Base-by-base conservation (phyloP, 2,797 vertebrate species). In the Momotus momota region DNA sequence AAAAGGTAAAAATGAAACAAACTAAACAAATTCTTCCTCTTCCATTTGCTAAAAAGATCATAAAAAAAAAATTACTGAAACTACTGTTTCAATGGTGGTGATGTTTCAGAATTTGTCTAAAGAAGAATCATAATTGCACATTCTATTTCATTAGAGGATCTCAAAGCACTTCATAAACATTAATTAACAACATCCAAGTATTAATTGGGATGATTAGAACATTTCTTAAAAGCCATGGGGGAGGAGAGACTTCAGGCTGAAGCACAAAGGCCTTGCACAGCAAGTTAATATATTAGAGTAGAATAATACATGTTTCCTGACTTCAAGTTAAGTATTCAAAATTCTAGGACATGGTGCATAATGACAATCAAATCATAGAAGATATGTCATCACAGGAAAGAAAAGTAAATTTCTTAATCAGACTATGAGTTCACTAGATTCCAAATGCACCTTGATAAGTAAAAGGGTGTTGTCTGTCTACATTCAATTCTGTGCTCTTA, bases 361-460 rank as follows among this genome's bases (percentile, higher is more conserved):
- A 92, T 86, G 75, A 81, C 71, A 93, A 75, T 35, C 8, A 21
- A 88, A 90, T 85, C 48, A 82, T 21, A 89, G 38, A 88, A 69
- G 12, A 29, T 77, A 33, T 88, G 92, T 86, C 80, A 46, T 38
- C 27, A 70, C 8, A 66, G 51, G 35, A 80, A 69, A 95, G n/a
- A 74, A 92, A 82, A 87, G 21, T 86, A 92, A 78, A 88, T 89
- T 95, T 82, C 57, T 88, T 95, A 97, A 98, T 97, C 97, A 96
- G 97, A 97, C 96, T 91, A 88, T 61, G 88, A 95, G 45, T 88
- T 95, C n/a, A 96, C 58, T 91, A 82, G 66, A 93, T 79, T 94
- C 66, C 94, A 92, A 94, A 97, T 51, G 49, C 91, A 86, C 40
- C 58, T 93, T 92, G 90, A 91, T 94, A 92, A 88, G 84, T 69